phyloP scores from a whole-genome alignment of 2,888 invertebrate species.

The Acanthosepion esculentum region DNA sequence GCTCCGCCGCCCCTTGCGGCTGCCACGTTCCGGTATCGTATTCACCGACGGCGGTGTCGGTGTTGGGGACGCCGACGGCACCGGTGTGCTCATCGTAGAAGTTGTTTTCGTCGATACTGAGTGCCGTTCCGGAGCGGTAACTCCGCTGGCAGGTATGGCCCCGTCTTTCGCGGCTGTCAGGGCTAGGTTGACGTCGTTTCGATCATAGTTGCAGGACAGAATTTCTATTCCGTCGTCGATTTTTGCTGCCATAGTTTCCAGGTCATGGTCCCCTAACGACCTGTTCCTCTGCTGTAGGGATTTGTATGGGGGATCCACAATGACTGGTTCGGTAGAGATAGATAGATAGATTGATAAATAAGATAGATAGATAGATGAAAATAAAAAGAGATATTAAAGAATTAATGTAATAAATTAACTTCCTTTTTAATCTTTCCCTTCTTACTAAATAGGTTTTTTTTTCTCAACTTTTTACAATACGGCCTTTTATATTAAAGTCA shows the following conservation, averaged over 20 bases:
- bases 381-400: neutral
- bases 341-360: neutral
- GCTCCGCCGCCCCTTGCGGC: neutral
- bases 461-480: too few species aligned
- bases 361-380: neutral
- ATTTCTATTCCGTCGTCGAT: conserved; percentile 59
- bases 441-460: too few species aligned
- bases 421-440: too few species aligned
- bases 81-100: conserved; percentile 50
- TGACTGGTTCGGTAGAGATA: neutral
- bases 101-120: conserved; percentile 53
- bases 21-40: conserved; percentile 49
- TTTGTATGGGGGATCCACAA: neutral
- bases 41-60: conserved; percentile 51
- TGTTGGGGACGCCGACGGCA: conserved; percentile 49
- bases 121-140: neutral
- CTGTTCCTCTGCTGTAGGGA: neutral
- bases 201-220: conserved; percentile 52
- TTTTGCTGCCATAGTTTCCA: conserved; percentile 55
- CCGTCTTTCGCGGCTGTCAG: neutral
- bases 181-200: conserved; percentile 34
- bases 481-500: too few species aligned
- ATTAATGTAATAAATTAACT: too few species aligned
- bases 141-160: neutral
- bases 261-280: conserved; percentile 45